phyloP scores from a whole-genome alignment of 1,140 invertebrate genomes.

The Habropoda laboriosa region DNA sequence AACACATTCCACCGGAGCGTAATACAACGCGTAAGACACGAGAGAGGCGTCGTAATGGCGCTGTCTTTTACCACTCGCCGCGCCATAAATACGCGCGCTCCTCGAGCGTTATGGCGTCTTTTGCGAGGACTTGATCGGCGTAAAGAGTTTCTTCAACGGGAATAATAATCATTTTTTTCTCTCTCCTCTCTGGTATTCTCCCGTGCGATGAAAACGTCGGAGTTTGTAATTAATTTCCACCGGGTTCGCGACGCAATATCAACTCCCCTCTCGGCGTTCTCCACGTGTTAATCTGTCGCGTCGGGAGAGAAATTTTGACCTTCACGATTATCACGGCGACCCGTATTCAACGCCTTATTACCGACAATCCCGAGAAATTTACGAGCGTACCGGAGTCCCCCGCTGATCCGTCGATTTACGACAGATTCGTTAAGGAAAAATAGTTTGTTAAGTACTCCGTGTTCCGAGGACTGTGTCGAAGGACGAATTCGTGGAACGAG shows the following conservation, averaged over 20 bases:
- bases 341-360: conserved; percentile 41
- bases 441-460: not conserved
- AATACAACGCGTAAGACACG: conserved; percentile 15
- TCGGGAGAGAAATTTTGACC: conserved; percentile 57
- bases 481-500: too few relatives aligned
- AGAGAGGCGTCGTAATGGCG: conserved; percentile 8
- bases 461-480: too few relatives aligned
- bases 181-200: not conserved
- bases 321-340: conserved; percentile 45
- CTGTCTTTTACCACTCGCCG: not conserved
- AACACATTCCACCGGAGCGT: conserved; percentile 14
- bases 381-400: not conserved
- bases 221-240: conserved; percentile 65
- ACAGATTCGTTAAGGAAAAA: not conserved
- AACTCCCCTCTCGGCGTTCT: conserved; percentile 24
- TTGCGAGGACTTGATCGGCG: conserved; percentile 16
- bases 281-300: conserved; percentile 56
- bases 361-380: not conserved
- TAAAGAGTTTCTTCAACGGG: conserved; percentile 33
- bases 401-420: not conserved
- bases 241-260: conserved; percentile 47
- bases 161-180: conserved; percentile 38
- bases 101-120: not conserved
- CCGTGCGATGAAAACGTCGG: not conserved
- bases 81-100: conserved; percentile 37